These are phyloP conservation scores for Drosophila willistoni DNA, from an alignment of 1,140 invertebrate genomes.

Conservation along the genomic window DNA sequence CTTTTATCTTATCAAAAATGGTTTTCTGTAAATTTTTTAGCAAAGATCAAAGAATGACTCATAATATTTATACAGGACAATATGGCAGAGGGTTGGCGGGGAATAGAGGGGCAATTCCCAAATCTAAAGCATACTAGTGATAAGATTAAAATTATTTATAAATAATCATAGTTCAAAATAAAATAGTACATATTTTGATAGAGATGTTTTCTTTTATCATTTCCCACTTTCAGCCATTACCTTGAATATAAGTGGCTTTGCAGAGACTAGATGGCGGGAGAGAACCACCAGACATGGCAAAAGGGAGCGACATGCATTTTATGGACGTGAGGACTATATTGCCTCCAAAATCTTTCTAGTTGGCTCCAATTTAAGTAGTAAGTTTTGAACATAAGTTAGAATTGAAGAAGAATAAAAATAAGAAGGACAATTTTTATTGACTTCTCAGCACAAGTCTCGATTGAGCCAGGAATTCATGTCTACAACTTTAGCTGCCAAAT, in stretches of 20 bases:
- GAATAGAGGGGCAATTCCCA: constrained; percentile 31
- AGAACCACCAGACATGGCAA: constrained; percentile 33
- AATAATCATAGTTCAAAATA: constrained; percentile 52
- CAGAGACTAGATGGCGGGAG: constrained; percentile 62
- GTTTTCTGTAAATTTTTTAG: constrained; percentile 35
- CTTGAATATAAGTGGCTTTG: constrained; percentile 66
- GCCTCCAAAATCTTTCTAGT: constrained; percentile 66
- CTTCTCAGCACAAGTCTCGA: constrained; percentile 48
- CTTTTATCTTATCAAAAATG: constrained; percentile 40
- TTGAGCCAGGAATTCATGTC: constrained; percentile 84
- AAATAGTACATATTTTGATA: constrained; percentile 26
- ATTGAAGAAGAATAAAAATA: too few relatives aligned
- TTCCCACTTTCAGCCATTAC: constrained; percentile 46
- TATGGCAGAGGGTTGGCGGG: background rate
- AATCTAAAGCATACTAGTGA: constrained; percentile 26
- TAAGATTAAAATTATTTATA: constrained; percentile 56
- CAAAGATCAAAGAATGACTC: constrained; percentile 42
- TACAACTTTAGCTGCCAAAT: constrained; percentile 86
- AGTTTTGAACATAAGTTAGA: constrained; percentile 28
- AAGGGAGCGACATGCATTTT: constrained; percentile 31
- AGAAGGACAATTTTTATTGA: too few relatives aligned
- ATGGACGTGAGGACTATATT: constrained; percentile 75
- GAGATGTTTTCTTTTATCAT: constrained; percentile 13
- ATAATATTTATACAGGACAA: constrained; percentile 41
- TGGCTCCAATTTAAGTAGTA: constrained; percentile 64